Percentiles rank a stretch among this genome's conserved stretches.
Evolutionary conservation across 2,113 vertebrate genomes (phyloP).

Genomic region (Crotalus viridis): DNA sequence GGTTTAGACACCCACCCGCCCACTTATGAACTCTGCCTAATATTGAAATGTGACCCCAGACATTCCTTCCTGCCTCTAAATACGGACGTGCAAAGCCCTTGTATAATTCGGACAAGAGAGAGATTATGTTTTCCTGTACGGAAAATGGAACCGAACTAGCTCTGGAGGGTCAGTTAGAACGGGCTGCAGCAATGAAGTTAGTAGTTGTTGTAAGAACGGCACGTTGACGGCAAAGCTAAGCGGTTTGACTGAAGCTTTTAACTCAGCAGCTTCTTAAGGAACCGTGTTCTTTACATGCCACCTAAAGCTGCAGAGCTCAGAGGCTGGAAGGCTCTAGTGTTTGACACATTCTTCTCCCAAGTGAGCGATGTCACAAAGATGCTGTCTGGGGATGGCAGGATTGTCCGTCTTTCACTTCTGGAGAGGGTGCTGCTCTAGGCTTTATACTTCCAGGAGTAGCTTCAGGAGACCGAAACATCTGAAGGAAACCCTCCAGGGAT

Average conservation of each 20-base stretch:
- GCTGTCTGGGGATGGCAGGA: background rate
- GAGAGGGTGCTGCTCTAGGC: background rate
- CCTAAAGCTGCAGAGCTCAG: background rate
- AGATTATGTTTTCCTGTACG: background rate
- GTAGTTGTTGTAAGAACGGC: background rate
- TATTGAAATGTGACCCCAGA: background rate
- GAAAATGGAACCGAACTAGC: background rate
- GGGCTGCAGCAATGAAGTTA: background rate
- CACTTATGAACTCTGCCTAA: background rate
- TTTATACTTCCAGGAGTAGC: background rate
- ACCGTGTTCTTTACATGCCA: background rate
- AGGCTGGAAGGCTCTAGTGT: background rate
- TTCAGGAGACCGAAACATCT: background rate
- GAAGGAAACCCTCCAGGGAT: background rate
- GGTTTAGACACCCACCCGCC: background rate
- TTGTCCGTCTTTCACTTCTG: background rate
- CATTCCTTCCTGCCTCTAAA: background rate
- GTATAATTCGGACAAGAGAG: background rate
- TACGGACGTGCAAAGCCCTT: background rate
- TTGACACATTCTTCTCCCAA: background rate
- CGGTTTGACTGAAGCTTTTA: background rate
- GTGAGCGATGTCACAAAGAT: background rate
- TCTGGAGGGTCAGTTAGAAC: background rate
- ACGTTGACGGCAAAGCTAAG: background rate
- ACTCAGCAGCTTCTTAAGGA: background rate